phyloP scores from a whole-genome alignment of 2,797 vertebrate genomes.

The Arnoldichthys spilopterus region DNA sequence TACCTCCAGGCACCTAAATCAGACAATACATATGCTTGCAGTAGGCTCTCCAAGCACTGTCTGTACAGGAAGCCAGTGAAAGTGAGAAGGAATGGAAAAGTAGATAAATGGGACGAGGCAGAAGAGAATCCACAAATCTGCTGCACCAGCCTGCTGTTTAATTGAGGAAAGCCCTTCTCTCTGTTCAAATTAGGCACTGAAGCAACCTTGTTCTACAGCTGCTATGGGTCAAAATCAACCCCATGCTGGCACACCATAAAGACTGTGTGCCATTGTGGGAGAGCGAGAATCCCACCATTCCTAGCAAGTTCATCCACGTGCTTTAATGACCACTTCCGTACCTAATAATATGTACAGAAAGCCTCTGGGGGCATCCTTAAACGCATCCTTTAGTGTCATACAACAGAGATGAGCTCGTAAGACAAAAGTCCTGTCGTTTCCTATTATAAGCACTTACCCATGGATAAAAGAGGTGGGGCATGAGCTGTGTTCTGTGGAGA shows the following conservation, averaged over 20 bases:
- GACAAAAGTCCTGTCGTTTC: constrained; percentile 4
- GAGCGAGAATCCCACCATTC: neutral
- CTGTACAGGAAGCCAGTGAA: constrained; percentile 42
- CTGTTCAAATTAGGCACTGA: neutral
- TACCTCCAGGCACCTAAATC: constrained; percentile 48
- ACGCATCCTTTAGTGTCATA: neutral
- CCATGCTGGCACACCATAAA: neutral
- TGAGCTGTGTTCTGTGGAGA: neutral
- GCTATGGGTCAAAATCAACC: neutral
- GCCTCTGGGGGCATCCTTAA: neutral
- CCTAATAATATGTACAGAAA: no score
- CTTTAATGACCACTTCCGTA: neutral
- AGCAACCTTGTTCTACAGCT: neutral
- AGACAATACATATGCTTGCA: constrained; percentile 36
- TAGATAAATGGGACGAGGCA: neutral
- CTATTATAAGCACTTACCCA: constrained; percentile 18
- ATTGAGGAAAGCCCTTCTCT: constrained; percentile 27
- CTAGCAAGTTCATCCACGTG: no score
- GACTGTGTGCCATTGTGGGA: neutral
- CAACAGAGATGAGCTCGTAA: neutral
- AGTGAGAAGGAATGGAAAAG: neutral
- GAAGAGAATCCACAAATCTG: neutral
- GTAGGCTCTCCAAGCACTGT: constrained; percentile 18
- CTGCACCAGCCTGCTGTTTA: constrained; percentile 27
- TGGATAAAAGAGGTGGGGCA: neutral